Evolutionary conservation across 2,113 vertebrate genomes (phyloP), one percentile per base, ranked within the genome.

Genomic region (Cololabis saira): DNA sequence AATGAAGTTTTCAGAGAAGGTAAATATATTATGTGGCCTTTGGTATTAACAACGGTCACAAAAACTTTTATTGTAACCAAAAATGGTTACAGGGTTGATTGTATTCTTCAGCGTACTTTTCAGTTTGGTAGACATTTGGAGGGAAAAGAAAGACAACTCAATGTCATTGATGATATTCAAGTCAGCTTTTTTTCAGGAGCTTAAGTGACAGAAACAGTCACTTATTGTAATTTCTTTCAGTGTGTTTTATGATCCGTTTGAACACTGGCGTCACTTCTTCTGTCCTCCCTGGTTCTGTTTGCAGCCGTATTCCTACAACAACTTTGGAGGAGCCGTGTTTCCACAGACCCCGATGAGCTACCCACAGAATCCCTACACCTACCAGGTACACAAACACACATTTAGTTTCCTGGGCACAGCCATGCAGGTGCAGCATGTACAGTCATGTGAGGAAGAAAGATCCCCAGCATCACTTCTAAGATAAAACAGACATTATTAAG

Each of bases 331-430:
- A 65, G 1, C 93, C 60, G 54, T 94, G 75, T 84, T 95, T 59
- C 96, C 95, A 27, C 95, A 95, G 66, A 90, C 96, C 88, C 95
- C 95, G 37, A 9, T 95, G 73, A 95, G 94, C 41, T 97, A 95
- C 57, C 66, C 94, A n/a, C 92, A 93, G 79, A 93, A 94, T 1
- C 30, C 94, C 19, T 97, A 96, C 62, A 80, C 88, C 69, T 97
- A 95, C 62, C 95, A 95, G 96, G 96, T 99, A 92, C 13, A 57
- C 33, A 49, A 18, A n/a, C 30, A 16, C 58, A 18, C 42, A 30
- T 21, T 3, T 8, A 45, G 42, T 37, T 7, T 37, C 33, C 33
- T 9, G 10, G 6, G 33, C 33, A 37, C 6, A 3, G 33, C 33
- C 33, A 37, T 9, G 6, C 6, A 37, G 33, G 42, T 11, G 0